phyloP scores from a whole-genome alignment of 2,888 invertebrate genomes.

The Ametastegia equiseti region DNA sequence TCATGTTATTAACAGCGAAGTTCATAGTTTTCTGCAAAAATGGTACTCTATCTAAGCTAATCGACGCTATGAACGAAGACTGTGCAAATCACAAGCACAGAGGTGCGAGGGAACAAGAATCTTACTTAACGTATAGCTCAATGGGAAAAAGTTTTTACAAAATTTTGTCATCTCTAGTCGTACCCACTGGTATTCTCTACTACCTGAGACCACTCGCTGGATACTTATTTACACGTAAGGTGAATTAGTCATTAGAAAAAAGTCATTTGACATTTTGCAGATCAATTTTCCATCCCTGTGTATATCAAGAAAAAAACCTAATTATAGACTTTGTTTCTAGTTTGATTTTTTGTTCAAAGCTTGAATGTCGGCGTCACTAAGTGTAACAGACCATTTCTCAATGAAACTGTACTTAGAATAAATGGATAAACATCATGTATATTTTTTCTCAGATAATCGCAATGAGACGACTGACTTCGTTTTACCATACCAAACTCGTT shows the following conservation, averaged over 20 bases:
- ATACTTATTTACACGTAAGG: slow-evolving; percentile 14
- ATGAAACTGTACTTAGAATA: not conserved
- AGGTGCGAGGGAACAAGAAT: not conserved
- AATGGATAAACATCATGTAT: not conserved
- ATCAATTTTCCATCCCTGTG: not conserved
- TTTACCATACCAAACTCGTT: slow-evolving; percentile 56
- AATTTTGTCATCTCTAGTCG: not conserved
- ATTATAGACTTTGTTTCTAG: not conserved
- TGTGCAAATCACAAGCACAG: not conserved
- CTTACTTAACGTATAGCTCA: slow-evolving; percentile 11
- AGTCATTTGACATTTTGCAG: not conserved
- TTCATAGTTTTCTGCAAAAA: slow-evolving; percentile 61
- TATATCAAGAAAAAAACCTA: not conserved
- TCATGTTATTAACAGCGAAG: slow-evolving; percentile 63
- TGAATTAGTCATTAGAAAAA: not conserved
- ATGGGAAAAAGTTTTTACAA: slow-evolving; percentile 21
- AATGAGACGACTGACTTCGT: slow-evolving; percentile 52
- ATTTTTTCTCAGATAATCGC: not conserved
- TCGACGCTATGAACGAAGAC: slow-evolving; percentile 30
- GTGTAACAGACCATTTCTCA: not conserved
- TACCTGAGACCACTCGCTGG: slow-evolving; percentile 35
- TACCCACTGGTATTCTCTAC: slow-evolving; percentile 19
- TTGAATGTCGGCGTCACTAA: not conserved
- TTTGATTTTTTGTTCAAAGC: not conserved
- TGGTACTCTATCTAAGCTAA: not conserved